Evolutionary conservation across 2,888 invertebrate genomes (phyloP).

Genomic region (Cryptocephalus moraei): DNA sequence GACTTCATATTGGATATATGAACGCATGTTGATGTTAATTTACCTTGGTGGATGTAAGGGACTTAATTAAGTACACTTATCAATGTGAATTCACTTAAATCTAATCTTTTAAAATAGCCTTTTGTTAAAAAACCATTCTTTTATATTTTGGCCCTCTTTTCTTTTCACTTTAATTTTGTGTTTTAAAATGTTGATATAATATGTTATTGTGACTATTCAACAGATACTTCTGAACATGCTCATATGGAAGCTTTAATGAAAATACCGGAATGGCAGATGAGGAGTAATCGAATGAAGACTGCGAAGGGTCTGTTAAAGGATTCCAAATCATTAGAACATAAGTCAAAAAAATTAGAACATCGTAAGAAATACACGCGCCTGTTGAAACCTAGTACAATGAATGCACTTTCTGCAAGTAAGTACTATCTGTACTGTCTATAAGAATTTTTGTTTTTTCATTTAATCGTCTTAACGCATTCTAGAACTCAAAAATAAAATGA

Average conservation of each 20-base stretch:
- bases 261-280: constrained; percentile 72
- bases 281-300: constrained; percentile 42
- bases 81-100: no score
- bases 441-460: background rate
- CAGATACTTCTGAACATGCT: no score
- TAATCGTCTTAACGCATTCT: constrained; percentile 1
- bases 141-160: no score
- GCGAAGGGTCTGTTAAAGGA: constrained; percentile 31
- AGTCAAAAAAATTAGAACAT: constrained; percentile 37
- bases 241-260: constrained; percentile 66
- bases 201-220: no score
- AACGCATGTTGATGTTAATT: no score
- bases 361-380: constrained; percentile 41
- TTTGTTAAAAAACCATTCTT: no score
- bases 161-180: no score
- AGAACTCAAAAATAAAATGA: constrained; percentile 34
- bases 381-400: constrained; percentile 41
- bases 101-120: no score
- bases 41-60: no score
- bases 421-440: constrained; percentile 1
- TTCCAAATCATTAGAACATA: constrained; percentile 27
- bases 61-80: no score
- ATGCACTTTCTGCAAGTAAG: constrained; percentile 39
- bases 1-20: no score
- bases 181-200: background rate